phyloP scores from a whole-genome alignment of 2,113 vertebrate genomes.

The Pelecanus crispus region DNA sequence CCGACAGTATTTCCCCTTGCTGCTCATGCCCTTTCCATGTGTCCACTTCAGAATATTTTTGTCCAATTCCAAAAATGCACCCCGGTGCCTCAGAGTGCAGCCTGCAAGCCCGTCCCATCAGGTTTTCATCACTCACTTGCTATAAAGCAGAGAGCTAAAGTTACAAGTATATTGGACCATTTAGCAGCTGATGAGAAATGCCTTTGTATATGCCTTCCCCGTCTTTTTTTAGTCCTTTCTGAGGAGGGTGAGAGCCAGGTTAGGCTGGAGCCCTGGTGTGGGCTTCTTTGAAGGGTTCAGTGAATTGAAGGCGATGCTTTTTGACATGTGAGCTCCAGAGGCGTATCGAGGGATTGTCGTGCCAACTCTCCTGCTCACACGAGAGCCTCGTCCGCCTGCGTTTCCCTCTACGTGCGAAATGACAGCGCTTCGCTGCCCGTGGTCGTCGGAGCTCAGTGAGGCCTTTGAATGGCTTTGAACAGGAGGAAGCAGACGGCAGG shows the following conservation, averaged over 20 bases:
- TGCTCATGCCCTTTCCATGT: neutral
- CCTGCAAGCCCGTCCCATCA: constrained; percentile 48
- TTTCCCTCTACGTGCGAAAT: neutral
- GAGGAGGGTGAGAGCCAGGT: constrained; percentile 62
- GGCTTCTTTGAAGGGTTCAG: constrained; percentile 37
- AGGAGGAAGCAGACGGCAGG: neutral
- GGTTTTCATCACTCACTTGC: constrained; percentile 72
- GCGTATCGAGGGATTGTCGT: neutral
- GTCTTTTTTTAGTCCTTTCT: neutral
- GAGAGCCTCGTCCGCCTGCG: neutral
- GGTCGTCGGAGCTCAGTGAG: fast-evolving
- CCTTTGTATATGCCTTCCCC: constrained; percentile 53
- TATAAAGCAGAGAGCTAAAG: constrained; percentile 68
- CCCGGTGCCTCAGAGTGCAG: neutral
- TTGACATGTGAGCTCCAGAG: constrained; percentile 48
- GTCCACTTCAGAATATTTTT: constrained; percentile 22
- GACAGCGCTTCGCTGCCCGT: neutral
- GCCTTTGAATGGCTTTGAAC: neutral
- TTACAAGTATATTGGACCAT: constrained; percentile 68
- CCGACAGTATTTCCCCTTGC: neutral
- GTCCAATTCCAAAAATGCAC: constrained; percentile 11
- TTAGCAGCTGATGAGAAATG: constrained; percentile 69
- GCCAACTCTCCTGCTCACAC: neutral
- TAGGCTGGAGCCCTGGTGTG: constrained; percentile 29
- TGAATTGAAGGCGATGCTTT: constrained; percentile 50